Base-by-base conservation (phyloP, 2,888 invertebrate species). In the Leptopilina myrica region DNA sequence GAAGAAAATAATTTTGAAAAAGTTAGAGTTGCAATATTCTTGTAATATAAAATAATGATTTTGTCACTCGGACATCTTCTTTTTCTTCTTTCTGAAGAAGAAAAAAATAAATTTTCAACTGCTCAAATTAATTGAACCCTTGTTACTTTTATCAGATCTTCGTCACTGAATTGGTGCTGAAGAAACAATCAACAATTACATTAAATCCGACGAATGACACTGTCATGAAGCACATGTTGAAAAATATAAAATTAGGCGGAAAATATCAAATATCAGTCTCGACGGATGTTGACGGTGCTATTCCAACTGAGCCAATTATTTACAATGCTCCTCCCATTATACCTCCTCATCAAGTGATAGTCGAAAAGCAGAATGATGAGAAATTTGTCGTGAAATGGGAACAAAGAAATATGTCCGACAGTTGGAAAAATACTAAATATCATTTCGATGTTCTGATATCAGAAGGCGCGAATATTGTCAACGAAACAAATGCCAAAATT, bases 321-420 rank as follows among this genome's bases (percentile, higher is more conserved):
- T 93, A 93, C 77, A 83, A 88, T 26, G 95, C 95, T 7, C 94
- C 94, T 0, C 90, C 92, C 8, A 92, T 96, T 77, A 92, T 93
- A 64, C 92, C 95, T 7, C 96, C 96, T 0, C 93, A 93, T 85
- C 95, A 94, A 85, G 92, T 96, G 33, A 92, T 93, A 65, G 94
- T 95, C 33, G 92, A 93, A 86, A 92, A 93, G 15, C 92, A 12
- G 5, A 65, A 80, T 0, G 92, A 92, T 26, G 95, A 95, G 5
- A 94, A 94, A 86, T 94, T 94, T 87, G 92, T 95, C 84, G 92
- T 96, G 53, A 93, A 93, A 88, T 96, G 96, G 96, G 92, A 94
- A 80, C 93, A 94, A 82, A 89, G 92, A 4, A 90, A 91, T 3
- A 86, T 92, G 15, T 89, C 92, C 20, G 87, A 88, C 8, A 87